Evolutionary conservation across 2,113 vertebrate genomes (phyloP).

Genomic region (Leptodactylus fuscus): DNA sequence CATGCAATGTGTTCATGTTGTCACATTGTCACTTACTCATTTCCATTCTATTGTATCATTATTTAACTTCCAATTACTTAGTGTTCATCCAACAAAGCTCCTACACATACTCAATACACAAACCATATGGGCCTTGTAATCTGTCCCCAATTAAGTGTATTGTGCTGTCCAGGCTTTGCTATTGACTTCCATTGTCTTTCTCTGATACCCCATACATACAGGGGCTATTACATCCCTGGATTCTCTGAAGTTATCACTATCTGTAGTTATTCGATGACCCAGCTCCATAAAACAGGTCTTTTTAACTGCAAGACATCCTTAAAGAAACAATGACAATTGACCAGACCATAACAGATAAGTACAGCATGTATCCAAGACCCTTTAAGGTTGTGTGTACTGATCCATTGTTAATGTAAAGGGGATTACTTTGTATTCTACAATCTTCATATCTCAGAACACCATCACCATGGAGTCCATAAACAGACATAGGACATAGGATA

Average conservation of each 20-base stretch:
- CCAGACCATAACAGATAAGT: neutral
- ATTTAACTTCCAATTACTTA: neutral
- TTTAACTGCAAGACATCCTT: neutral
- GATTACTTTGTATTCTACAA: neutral
- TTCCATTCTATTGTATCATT: neutral
- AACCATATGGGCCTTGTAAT: neutral
- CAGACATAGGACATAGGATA: too few relatives aligned
- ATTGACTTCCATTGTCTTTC: constrained; percentile 43
- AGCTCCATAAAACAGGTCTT: neutral
- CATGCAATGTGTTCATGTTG: too few relatives aligned
- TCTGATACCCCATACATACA: neutral
- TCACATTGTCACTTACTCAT: neutral
- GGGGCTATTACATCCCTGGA: neutral
- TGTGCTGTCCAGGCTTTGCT: neutral
- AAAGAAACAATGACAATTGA: constrained; percentile 12
- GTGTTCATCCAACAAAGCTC: neutral
- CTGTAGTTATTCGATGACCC: constrained; percentile 4
- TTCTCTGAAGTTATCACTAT: neutral
- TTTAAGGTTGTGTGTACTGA: neutral
- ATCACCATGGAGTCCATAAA: too few relatives aligned
- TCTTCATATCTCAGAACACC: too few relatives aligned
- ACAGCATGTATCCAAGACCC: neutral
- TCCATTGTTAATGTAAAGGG: neutral
- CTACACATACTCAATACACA: neutral
- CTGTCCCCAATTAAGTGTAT: neutral